These are phyloP conservation scores for Battus philenor DNA, from an alignment of 1,140 invertebrate genomes.

Conservation along the genomic window DNA sequence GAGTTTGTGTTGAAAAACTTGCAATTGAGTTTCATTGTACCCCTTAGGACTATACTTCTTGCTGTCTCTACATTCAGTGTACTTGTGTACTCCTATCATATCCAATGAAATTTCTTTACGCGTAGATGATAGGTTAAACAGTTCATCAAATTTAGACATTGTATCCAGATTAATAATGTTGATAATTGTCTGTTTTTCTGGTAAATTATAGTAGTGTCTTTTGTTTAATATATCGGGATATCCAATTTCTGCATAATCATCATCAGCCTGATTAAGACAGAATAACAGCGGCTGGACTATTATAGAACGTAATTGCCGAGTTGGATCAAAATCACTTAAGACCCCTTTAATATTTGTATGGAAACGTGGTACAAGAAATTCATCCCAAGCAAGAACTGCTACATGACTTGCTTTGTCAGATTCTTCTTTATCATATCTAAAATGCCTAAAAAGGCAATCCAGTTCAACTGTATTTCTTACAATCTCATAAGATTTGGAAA, in stretches of 20 bases:
- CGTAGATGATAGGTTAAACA: slow-evolving; percentile 49
- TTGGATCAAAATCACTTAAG: slow-evolving; percentile 60
- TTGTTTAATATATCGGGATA: slow-evolving; percentile 70
- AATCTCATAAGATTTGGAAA: slow-evolving; percentile 64
- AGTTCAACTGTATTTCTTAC: slow-evolving; percentile 76
- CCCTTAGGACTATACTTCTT: slow-evolving; percentile 50
- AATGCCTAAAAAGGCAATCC: slow-evolving; percentile 79
- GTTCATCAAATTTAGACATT: slow-evolving; percentile 62
- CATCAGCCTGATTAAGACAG: slow-evolving; percentile 69
- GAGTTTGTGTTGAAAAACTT: slow-evolving; percentile 68
- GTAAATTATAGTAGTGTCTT: slow-evolving; percentile 64
- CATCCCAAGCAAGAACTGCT: slow-evolving; percentile 78
- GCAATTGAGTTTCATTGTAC: slow-evolving; percentile 70
- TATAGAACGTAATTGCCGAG: slow-evolving; percentile 46
- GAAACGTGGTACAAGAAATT: slow-evolving; percentile 79
- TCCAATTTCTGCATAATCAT: slow-evolving; percentile 61
- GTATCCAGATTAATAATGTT: slow-evolving; percentile 66
- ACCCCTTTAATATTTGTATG: slow-evolving; percentile 69
- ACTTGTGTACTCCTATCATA: slow-evolving; percentile 64
- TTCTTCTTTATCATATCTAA: slow-evolving; percentile 66
- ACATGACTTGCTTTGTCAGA: slow-evolving; percentile 73
- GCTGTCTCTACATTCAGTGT: slow-evolving; percentile 63
- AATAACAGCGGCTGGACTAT: slow-evolving; percentile 54
- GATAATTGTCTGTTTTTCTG: slow-evolving; percentile 40
- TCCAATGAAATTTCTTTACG: slow-evolving; percentile 42